Conservation (phyloP, 2,113 vertebrate genomes). For the Campylorhamphus procurvoides region DNA sequence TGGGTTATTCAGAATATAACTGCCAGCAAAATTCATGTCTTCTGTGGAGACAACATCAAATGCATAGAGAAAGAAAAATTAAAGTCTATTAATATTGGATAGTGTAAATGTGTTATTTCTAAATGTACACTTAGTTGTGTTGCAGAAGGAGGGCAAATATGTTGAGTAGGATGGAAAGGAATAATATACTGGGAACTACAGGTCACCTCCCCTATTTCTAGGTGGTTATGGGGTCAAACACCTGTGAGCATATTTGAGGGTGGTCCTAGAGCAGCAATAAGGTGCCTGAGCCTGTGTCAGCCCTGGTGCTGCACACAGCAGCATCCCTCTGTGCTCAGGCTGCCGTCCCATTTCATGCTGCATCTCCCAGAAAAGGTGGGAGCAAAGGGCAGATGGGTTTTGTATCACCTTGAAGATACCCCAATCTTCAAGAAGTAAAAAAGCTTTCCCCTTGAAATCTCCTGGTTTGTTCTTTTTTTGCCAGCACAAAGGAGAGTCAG, state of each 20-base stretch:
- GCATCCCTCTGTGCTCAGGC: neutral
- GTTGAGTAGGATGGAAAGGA: neutral
- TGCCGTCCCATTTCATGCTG: fast-evolving
- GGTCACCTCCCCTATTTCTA: neutral
- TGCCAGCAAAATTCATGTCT: neutral
- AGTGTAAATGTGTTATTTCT: neutral
- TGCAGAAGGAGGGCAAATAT: neutral
- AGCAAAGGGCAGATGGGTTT: neutral
- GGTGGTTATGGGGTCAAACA: neutral
- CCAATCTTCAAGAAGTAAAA: neutral
- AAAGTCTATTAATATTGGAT: neutral
- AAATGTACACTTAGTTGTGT: neutral
- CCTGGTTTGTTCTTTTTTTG: neutral
- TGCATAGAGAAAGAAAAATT: neutral
- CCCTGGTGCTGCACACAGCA: neutral
- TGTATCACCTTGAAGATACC: neutral
- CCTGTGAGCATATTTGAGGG: neutral
- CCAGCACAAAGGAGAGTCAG: neutral
- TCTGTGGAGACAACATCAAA: neutral
- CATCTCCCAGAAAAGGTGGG: neutral
- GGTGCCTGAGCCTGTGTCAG: fast-evolving
- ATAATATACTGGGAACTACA: fast-evolving
- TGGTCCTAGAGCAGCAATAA: neutral
- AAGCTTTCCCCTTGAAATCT: neutral
- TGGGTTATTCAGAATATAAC: neutral